Conservation (phyloP, 2,113 vertebrate genomes). For the Cynopterus brachyotis region DNA sequence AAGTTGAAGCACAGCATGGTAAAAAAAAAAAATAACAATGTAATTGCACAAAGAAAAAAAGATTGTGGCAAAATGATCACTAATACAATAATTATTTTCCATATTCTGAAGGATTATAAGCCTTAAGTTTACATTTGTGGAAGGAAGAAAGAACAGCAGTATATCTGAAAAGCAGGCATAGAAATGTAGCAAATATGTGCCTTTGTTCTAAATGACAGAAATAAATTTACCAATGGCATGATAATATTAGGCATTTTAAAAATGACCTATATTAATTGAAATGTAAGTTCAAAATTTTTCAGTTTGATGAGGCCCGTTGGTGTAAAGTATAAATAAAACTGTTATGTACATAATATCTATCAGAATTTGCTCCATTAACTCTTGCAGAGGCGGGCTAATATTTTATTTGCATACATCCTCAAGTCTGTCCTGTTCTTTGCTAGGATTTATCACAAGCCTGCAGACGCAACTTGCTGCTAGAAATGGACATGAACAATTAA, state of each 20-base stretch:
- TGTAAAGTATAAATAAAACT: slow-evolving; percentile 76
- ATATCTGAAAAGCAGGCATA: slow-evolving; percentile 52
- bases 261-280: slow-evolving; percentile 76
- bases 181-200: slow-evolving; percentile 72
- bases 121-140: slow-evolving; percentile 63
- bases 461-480: slow-evolving; percentile 76
- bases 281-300: slow-evolving; percentile 73
- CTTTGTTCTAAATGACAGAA: slow-evolving; percentile 83
- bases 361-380: slow-evolving; percentile 74
- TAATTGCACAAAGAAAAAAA: background rate
- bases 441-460: slow-evolving; percentile 79
- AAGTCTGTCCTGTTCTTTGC: slow-evolving; percentile 65
- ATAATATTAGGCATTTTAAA: slow-evolving; percentile 76
- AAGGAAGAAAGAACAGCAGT: slow-evolving; percentile 48
- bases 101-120: slow-evolving; percentile 72
- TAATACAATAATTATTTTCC: slow-evolving; percentile 56
- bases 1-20: background rate
- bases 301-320: slow-evolving; percentile 77
- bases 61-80: background rate
- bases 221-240: slow-evolving; percentile 74
- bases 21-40: background rate
- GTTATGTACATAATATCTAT: slow-evolving; percentile 60
- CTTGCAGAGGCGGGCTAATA: slow-evolving; percentile 73
- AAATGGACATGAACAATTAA: slow-evolving; percentile 75
- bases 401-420: slow-evolving; percentile 78